Conservation (phyloP, 2,888 invertebrate species). For the Therioaphis trifolii region DNA sequence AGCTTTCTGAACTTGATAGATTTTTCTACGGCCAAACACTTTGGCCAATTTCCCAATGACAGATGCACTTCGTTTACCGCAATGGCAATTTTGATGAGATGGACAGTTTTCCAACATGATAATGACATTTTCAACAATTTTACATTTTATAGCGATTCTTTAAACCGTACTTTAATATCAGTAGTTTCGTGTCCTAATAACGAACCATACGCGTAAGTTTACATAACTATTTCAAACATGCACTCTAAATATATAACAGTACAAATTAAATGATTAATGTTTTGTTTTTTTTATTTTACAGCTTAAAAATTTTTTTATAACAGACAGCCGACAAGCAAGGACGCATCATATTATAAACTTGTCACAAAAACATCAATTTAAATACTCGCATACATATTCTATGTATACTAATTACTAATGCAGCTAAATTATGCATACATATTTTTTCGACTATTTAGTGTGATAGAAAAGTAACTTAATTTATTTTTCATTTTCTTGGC, state of each 20-base stretch:
- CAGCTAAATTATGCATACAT: background rate
- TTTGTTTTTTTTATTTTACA: slow-evolving; percentile 1
- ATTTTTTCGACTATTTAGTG: background rate
- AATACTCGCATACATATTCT: background rate
- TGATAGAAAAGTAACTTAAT: background rate
- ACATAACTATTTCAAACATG: slow-evolving; percentile 18
- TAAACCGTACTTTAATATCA: background rate
- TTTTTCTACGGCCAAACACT: slow-evolving; percentile 83
- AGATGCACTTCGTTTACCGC: slow-evolving; percentile 77
- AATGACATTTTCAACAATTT: slow-evolving; percentile 26
- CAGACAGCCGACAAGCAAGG: slow-evolving; percentile 28
- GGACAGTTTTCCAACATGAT: slow-evolving; percentile 54
- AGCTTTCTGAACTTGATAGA: slow-evolving; percentile 82
- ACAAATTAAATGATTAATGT: slow-evolving; percentile 35
- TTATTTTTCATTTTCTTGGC: background rate
- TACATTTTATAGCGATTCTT: background rate
- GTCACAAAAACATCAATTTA: slow-evolving; percentile 13
- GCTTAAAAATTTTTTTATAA: slow-evolving; percentile 10
- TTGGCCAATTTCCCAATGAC: slow-evolving; percentile 79
- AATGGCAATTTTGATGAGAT: slow-evolving; percentile 58
- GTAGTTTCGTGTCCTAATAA: background rate
- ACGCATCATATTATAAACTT: background rate
- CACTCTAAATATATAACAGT: slow-evolving; percentile 39
- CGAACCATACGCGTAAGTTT: slow-evolving; percentile 6
- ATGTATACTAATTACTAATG: background rate